Percentiles rank a stretch among this genome's conserved stretches.
Evolutionary conservation across 2,888 invertebrate species (phyloP).

Genomic region (Microplitis manilae): DNA sequence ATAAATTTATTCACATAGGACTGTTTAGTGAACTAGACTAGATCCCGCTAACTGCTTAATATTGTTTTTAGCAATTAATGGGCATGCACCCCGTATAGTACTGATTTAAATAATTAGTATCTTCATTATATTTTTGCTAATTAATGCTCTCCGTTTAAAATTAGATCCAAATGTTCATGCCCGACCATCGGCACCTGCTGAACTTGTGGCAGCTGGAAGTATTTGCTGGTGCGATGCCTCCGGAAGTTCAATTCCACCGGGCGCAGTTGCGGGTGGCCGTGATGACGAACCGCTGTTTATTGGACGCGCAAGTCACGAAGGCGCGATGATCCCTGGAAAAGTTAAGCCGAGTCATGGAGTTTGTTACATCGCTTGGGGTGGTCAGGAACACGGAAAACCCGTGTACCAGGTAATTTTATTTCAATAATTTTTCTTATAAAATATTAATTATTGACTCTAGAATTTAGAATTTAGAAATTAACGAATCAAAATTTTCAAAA

Average conservation of each 20-base stretch:
- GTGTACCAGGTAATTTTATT: conserved; percentile 78
- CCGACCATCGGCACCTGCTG: conserved; percentile 55
- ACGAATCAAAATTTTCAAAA: too few relatives aligned
- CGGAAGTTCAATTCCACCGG: conserved; percentile 81
- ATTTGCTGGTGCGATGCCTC: conserved; percentile 80
- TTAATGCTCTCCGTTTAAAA: not conserved
- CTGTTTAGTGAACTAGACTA: conserved; percentile 4
- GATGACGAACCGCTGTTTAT: conserved; percentile 79
- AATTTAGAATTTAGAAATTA: too few relatives aligned
- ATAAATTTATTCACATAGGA: conserved; percentile 5
- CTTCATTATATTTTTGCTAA: not conserved
- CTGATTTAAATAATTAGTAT: not conserved
- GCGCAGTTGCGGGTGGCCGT: conserved; percentile 81
- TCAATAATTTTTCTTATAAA: not conserved
- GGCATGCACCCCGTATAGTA: not conserved
- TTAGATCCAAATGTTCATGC: conserved; percentile 46
- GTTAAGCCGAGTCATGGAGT: conserved; percentile 80
- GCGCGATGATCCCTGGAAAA: conserved; percentile 86
- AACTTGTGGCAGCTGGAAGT: conserved; percentile 67
- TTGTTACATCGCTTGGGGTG: conserved; percentile 85
- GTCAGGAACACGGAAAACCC: conserved; percentile 78
- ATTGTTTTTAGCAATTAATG: conserved; percentile 9
- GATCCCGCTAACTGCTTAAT: not conserved
- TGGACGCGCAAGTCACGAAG: conserved; percentile 80
- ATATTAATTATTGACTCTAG: not conserved